Evolutionary conservation across 2,113 vertebrate genomes (phyloP), one percentile per base, ranked within the genome.

Genomic region (Macrotus californicus): DNA sequence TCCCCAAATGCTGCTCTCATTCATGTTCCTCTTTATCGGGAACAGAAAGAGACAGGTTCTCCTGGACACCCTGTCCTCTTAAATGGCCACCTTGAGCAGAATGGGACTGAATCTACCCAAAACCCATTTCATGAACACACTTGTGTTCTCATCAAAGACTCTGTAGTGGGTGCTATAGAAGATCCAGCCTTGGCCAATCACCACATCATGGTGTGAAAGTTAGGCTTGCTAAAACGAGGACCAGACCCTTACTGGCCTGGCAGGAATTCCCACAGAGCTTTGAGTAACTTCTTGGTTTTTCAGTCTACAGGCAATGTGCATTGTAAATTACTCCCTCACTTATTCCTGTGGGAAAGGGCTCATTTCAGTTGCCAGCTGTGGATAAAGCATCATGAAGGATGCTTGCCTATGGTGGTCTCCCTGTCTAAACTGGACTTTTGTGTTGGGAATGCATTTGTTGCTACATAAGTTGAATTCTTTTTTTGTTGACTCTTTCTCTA

Each of bases 291-390:
- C 70, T 91, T 36, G 92, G 80, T n/a, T 59, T 70, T 89, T 56
- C 67, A 93, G 96, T 73, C 66, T 46, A 88, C 77, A 95, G 94
- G 88, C 75, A 59, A 34, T 36, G 85, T 31, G 16, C 90, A n/a
- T 22, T 90, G 92, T 41, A 48, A 56, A 13, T 61, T 24, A 54
- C 69, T 93, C 76, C 81, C 85, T 81, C 18, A 56, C 87, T 75
- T 76, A 95, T 64, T 70, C 70, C 7, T 43, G 88, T 22, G 66
- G 76, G 19, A 29, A 73, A 64, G 81, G 81, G 81, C 22, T 90
- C 66, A 3, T 69, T 34, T n/a, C 64, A 90, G 80, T 92, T 52
- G 87, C 79, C 83, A 48, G 83, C 89, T 67, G 64, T 22, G 56
- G 70, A 52, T 36, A 48, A 87, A 31, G 92, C 86, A 41, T 52